phyloP scores from a whole-genome alignment of 2,113 vertebrate genomes.

The Typhlomys cinereus region DNA sequence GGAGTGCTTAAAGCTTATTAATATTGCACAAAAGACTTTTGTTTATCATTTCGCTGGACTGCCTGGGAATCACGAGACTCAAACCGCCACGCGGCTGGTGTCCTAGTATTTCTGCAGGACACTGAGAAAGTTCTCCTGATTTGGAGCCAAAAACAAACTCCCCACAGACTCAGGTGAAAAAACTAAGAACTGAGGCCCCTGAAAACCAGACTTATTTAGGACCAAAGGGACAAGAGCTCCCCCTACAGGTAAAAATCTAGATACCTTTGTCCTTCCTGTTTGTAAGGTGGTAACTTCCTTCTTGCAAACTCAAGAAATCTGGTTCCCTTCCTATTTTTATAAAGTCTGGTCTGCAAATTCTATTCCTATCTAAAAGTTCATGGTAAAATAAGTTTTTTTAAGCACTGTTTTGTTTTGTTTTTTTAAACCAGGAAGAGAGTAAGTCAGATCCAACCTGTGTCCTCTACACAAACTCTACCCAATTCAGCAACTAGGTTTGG shows the following conservation, averaged over 20 bases:
- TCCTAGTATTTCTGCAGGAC: conserved; percentile 79
- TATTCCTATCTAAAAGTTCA: background rate
- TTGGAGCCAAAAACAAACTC: conserved; percentile 69
- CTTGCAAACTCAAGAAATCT: background rate
- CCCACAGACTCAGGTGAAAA: conserved; percentile 77
- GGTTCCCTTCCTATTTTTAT: background rate
- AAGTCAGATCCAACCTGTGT: background rate
- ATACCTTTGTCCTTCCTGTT: background rate
- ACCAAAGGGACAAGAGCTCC: conserved; percentile 76
- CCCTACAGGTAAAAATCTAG: conserved; percentile 67
- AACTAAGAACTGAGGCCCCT: conserved; percentile 6
- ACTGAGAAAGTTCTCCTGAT: conserved; percentile 78
- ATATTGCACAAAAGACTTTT: conserved; percentile 89
- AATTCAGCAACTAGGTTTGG: background rate
- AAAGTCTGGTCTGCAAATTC: background rate
- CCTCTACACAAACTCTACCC: background rate
- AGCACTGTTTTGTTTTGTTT: background rate
- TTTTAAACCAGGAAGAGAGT: background rate
- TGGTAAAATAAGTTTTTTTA: background rate
- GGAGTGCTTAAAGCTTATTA: conserved; percentile 88
- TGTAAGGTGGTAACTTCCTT: background rate
- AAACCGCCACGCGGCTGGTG: conserved; percentile 80
- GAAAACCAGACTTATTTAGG: conserved; percentile 16
- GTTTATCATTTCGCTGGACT: conserved; percentile 85
- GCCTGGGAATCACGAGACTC: conserved; percentile 86